Percentiles rank a stretch among this genome's conserved stretches.
phyloP scores from a whole-genome alignment of 2,888 invertebrate genomes.

The Macaria liturata region DNA sequence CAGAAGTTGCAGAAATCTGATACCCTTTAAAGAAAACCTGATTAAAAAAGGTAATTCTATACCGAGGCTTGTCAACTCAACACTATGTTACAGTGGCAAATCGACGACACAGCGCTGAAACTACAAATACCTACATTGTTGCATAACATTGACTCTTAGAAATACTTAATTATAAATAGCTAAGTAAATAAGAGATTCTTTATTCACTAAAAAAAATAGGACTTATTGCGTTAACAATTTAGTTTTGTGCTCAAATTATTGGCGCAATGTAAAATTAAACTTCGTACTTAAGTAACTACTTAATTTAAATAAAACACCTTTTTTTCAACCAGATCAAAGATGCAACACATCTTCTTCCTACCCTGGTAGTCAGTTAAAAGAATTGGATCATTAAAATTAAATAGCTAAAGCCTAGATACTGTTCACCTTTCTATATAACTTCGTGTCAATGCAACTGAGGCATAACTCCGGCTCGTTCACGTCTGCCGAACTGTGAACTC shows the following conservation, averaged over 20 bases:
- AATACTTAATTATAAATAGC: too few relatives aligned
- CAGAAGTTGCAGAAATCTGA: slow-evolving; percentile 8
- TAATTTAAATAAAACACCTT: too few relatives aligned
- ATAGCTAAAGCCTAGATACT: slow-evolving; percentile 7
- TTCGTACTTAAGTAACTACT: too few relatives aligned
- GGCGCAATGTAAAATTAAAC: too few relatives aligned
- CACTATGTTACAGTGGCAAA: not conserved
- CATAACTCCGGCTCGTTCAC: slow-evolving; percentile 35
- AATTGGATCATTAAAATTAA: not conserved
- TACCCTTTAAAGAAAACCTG: slow-evolving; percentile 14
- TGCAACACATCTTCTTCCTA: too few relatives aligned
- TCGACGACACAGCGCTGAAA: not conserved
- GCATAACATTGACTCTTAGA: too few relatives aligned
- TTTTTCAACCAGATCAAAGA: too few relatives aligned
- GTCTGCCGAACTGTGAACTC: slow-evolving; percentile 52
- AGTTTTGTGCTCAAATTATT: too few relatives aligned
- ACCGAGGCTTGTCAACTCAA: slow-evolving; percentile 24
- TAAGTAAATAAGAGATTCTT: too few relatives aligned
- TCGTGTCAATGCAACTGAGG: slow-evolving; percentile 20
- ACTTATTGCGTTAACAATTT: too few relatives aligned
- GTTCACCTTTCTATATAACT: not conserved
- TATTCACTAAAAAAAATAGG: too few relatives aligned
- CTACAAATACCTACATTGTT: not conserved
- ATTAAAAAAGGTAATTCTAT: slow-evolving; percentile 30
- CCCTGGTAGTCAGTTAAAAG: too few relatives aligned